phyloP scores from a whole-genome alignment of 1,140 invertebrate genomes.

The Drosophila ambigua region DNA sequence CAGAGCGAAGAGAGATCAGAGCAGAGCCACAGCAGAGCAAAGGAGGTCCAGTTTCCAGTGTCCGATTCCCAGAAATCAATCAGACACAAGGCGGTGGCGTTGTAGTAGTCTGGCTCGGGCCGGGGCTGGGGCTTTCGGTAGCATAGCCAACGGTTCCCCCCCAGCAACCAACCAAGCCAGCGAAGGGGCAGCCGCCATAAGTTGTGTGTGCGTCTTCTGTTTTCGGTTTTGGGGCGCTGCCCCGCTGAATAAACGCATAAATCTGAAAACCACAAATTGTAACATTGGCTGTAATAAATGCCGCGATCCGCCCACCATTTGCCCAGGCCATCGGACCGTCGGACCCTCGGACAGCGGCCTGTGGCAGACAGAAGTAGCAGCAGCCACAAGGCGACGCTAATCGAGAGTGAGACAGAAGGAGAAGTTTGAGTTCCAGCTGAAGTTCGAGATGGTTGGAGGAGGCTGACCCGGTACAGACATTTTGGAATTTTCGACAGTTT shows the following conservation, averaged over 20 bases:
- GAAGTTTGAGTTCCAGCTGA: no score
- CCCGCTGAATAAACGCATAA: constrained; percentile 74
- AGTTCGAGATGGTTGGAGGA: background rate
- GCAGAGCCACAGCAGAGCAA: background rate
- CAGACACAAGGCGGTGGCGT: constrained; percentile 52
- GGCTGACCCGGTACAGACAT: constrained; percentile 33
- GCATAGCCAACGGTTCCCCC: constrained; percentile 58
- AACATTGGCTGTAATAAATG: constrained; percentile 84
- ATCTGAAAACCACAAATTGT: constrained; percentile 81
- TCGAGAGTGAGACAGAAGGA: constrained; percentile 52
- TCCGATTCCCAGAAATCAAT: constrained; percentile 78
- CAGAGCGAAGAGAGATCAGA: no score
- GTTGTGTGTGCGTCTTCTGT: constrained; percentile 46
- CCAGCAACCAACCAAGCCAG: background rate
- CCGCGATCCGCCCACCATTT: constrained; percentile 83
- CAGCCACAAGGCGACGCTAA: constrained; percentile 66
- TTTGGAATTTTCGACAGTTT: constrained; percentile 78
- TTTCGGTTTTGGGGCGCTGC: constrained; percentile 52
- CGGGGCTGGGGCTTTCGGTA: constrained; percentile 59
- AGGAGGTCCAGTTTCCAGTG: constrained; percentile 16
- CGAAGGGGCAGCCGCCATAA: constrained; percentile 59
- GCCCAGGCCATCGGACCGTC: constrained; percentile 36
- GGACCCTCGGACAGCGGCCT: no score
- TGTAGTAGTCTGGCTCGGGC: background rate
- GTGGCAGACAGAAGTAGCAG: constrained; percentile 17